phyloP scores from a whole-genome alignment of 2,888 invertebrate species.

The Girardia tigrina region DNA sequence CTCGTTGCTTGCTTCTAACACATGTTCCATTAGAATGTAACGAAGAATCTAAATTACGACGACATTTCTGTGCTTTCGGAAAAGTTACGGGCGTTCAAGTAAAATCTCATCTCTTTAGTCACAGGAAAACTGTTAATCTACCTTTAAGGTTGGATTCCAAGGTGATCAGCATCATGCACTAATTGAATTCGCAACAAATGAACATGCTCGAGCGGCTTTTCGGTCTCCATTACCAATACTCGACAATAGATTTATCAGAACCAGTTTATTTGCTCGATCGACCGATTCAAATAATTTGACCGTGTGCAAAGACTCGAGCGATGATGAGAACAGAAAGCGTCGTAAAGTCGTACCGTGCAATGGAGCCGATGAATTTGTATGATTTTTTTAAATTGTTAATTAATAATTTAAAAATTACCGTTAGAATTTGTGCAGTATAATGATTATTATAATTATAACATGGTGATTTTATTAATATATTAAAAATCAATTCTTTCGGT shows the following conservation, averaged over 20 bases:
- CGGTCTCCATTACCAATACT: neutral
- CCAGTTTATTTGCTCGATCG: neutral
- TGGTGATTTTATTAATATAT: too few species aligned
- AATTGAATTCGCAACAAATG: neutral
- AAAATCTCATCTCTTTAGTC: neutral
- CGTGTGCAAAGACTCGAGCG: neutral
- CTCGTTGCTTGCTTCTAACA: neutral
- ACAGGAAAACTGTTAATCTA: neutral
- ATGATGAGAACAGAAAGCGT: neutral
- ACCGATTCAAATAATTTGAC: neutral
- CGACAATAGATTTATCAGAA: slow-evolving; percentile 15
- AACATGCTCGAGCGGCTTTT: neutral
- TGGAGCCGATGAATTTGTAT: neutral
- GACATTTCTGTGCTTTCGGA: neutral
- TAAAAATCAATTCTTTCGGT: too few species aligned
- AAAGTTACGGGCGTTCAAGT: slow-evolving; percentile 11
- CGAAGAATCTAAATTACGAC: neutral
- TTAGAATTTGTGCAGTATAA: too few species aligned
- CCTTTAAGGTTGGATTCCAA: neutral
- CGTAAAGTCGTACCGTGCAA: neutral
- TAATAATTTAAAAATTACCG: too few species aligned
- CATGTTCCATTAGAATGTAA: neutral
- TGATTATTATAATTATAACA: too few species aligned
- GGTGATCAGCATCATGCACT: slow-evolving; percentile 17
- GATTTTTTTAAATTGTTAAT: too few species aligned